These are phyloP conservation scores for Enteromius radiatus DNA, from an alignment of 2,797 vertebrate species.

Conservation along the genomic window DNA sequence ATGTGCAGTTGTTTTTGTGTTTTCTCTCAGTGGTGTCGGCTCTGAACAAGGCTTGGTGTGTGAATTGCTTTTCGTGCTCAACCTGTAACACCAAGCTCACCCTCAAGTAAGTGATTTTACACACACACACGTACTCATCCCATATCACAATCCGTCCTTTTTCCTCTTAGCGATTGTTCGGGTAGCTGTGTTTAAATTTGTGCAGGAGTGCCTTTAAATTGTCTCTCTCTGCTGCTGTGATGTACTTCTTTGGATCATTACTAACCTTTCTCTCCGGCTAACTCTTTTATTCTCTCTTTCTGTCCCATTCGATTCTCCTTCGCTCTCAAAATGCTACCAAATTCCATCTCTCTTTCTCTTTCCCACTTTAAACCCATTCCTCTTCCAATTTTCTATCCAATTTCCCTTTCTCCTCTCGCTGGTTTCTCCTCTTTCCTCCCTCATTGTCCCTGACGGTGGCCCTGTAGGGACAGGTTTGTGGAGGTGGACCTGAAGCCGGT, in stretches of 20 bases:
- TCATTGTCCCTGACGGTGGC: constrained; percentile 51
- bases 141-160: background rate
- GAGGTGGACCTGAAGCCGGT: constrained; percentile 97
- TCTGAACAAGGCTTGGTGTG: constrained; percentile 97
- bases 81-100: constrained; percentile 98
- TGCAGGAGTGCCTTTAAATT: constrained; percentile 7
- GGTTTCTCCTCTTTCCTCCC: constrained; percentile 48
- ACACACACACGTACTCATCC: background rate
- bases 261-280: constrained; percentile 40
- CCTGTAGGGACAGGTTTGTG: constrained; percentile 96
- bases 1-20: background rate
- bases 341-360: constrained; percentile 1
- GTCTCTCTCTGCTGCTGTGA: background rate
- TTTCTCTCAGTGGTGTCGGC: constrained; percentile 90
- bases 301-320: background rate
- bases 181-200: constrained; percentile 16
- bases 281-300: constrained; percentile 47
- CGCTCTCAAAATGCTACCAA: background rate
- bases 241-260: constrained; percentile 41
- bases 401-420: background rate
- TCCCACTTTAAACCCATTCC: constrained; percentile 10
- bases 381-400: background rate
- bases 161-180: background rate
- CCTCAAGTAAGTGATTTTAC: constrained; percentile 90
- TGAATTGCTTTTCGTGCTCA: constrained; percentile 97